Evolutionary conservation across 2,113 vertebrate genomes (phyloP).

Genomic region (Acrocephalus arundinaceus): DNA sequence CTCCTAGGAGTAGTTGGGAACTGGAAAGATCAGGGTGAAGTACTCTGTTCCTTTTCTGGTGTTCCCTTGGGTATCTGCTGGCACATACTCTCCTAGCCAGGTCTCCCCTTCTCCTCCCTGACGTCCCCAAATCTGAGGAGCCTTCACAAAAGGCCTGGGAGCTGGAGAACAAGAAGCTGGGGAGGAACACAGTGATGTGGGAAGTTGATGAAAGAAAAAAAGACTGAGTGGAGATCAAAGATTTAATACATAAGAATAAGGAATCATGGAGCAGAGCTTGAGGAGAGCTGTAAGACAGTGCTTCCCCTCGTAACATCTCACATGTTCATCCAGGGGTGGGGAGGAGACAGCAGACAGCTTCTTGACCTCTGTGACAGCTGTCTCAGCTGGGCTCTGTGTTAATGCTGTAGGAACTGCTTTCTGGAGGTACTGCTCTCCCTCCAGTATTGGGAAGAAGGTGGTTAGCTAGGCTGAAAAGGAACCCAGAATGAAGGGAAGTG

Average conservation of each 20-base stretch:
- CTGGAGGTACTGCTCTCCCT: neutral
- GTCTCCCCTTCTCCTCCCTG: neutral
- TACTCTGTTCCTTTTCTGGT: neutral
- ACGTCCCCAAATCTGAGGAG: neutral
- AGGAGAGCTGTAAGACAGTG: neutral
- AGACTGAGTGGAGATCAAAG: neutral
- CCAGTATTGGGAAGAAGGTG: neutral
- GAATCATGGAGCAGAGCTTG: neutral
- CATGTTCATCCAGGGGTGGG: neutral
- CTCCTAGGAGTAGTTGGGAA: neutral
- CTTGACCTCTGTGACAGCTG: neutral
- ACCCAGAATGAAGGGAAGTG: neutral
- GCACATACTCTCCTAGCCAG: neutral
- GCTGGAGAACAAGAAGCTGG: neutral
- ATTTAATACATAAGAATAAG: neutral
- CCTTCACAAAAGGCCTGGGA: neutral
- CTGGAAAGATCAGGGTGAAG: accelerated
- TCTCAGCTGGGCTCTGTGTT: neutral
- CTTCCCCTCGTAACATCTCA: neutral
- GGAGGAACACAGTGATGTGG: neutral
- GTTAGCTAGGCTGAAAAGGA: neutral
- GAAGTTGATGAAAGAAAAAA: neutral
- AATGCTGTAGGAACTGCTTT: neutral
- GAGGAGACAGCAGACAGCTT: neutral
- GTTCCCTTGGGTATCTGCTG: neutral